Base-by-base conservation (phyloP, 1,140 invertebrate species). In the Drosophila subpulchrella region DNA sequence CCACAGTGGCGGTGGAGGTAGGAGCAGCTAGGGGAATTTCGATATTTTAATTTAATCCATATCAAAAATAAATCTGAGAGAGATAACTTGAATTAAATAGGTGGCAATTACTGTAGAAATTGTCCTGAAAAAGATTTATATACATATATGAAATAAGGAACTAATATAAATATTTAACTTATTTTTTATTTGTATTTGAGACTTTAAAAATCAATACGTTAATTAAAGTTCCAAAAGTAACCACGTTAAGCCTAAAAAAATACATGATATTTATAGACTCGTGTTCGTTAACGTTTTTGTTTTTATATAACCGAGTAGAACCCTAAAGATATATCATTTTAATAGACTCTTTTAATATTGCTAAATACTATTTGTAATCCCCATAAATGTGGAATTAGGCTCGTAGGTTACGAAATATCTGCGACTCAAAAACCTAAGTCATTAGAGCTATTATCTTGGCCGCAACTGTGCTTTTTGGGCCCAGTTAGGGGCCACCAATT, bases 401-500 rank as follows among this genome's bases (percentile, higher is more conserved):
- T 17, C 0, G 5, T 6, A 7, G 20, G 4, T n/a, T 50, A 11
- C 27, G 0, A 50, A 34, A 50, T 11, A 17, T n/a, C 3, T 7
- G 20, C n/a, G 2, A 1, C n/a, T 48, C 1, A 30, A 3, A 48
- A 13, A 30, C 4, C 24, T 0, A 4, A 15, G 4, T 15, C 4
- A 32, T 32, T 32, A 15, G 7, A 39, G 34, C 53, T 61, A 61
- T 32, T 39, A 20, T 39, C 6, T 58, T 32, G 54, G 4, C 15
- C 59, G 1, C 53, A 11, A 27, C 27, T 59, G 59, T 62, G 34
- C 15, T n/a, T 27, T 27, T 27, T 38, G 20, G 20, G 57, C 32
- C 57, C 44, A 53, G n/a, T 60, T 38, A 11, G 34, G n/a, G 32
- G 11, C 48, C 17, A 48, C 13, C 32, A 20, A 32, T 47, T 58